Conservation (phyloP, 2,797 vertebrate species). For the Onychomys arenicola region DNA sequence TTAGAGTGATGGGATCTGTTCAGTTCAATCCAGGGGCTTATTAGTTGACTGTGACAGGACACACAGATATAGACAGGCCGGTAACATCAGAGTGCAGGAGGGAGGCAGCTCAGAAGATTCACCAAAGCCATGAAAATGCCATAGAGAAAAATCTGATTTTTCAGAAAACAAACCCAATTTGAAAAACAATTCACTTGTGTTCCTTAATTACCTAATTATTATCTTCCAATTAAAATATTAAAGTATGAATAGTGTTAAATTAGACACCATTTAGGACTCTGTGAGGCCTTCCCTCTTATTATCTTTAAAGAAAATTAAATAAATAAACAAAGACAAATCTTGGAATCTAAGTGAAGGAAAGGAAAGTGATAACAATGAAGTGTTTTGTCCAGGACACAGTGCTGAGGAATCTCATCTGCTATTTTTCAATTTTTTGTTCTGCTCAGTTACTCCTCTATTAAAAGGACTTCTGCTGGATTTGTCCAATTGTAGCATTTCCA, state of each 20-base stretch:
- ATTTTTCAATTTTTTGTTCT: not conserved
- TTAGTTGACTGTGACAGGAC: not conserved
- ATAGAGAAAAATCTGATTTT: not conserved
- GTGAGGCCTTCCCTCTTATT: not conserved
- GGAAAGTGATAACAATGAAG: not conserved
- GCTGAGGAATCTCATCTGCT: not conserved
- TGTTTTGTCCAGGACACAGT: not conserved
- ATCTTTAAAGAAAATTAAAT: not conserved
- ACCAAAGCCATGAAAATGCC: not conserved
- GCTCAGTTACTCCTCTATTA: not conserved
- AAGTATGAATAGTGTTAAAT: not conserved
- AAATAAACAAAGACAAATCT: not conserved
- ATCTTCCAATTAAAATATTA: slow-evolving; percentile 13
- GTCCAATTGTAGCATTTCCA: not conserved
- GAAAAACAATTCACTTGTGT: not conserved
- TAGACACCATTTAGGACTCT: not conserved
- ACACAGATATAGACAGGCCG: not conserved
- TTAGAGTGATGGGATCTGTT: not conserved
- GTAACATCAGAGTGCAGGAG: not conserved
- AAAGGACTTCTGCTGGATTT: not conserved
- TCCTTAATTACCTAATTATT: not conserved
- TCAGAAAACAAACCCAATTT: not conserved
- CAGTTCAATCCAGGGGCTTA: not conserved
- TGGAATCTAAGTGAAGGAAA: not conserved
- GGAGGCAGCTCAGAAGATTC: not conserved